These are phyloP conservation scores for Leguminivora glycinivorella DNA, from an alignment of 1,140 invertebrate genomes.

Conservation along the genomic window DNA sequence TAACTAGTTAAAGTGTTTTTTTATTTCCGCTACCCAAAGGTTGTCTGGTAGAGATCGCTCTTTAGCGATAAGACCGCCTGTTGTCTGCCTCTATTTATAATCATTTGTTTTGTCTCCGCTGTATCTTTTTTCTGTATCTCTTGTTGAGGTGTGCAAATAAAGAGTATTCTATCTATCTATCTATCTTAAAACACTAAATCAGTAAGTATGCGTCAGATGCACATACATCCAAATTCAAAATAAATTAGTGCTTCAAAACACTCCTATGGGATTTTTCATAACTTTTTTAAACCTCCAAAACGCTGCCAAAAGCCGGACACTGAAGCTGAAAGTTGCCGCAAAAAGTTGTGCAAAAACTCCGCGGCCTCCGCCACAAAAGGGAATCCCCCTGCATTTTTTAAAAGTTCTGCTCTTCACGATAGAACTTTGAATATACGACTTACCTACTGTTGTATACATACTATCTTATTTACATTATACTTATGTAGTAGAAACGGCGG, in stretches of 20 bases:
- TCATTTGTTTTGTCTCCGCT: too few relatives aligned
- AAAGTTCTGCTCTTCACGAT: neutral
- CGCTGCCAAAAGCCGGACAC: constrained; percentile 1
- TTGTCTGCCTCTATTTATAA: too few relatives aligned
- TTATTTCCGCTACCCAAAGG: too few relatives aligned
- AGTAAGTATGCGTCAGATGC: neutral
- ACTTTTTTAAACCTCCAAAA: neutral
- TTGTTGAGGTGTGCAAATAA: too few relatives aligned
- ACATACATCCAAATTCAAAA: neutral
- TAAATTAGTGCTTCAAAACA: neutral
- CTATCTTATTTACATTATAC: neutral
- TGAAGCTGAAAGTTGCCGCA: constrained; percentile 8
- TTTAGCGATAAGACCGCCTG: too few relatives aligned
- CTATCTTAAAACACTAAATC: too few relatives aligned
- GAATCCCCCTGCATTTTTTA: constrained; percentile 2
- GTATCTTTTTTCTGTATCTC: too few relatives aligned
- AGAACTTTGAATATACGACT: constrained; percentile 9
- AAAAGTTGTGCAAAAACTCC: constrained; percentile 11
- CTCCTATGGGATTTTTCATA: neutral
- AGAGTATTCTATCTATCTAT: too few relatives aligned
- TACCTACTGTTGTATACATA: neutral
- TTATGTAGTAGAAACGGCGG: neutral
- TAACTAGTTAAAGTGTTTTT: too few relatives aligned
- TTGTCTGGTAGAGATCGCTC: too few relatives aligned
- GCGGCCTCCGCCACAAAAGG: constrained; percentile 1